Conservation (phyloP, 2,888 invertebrate species). For the Cephalotes varians region DNA sequence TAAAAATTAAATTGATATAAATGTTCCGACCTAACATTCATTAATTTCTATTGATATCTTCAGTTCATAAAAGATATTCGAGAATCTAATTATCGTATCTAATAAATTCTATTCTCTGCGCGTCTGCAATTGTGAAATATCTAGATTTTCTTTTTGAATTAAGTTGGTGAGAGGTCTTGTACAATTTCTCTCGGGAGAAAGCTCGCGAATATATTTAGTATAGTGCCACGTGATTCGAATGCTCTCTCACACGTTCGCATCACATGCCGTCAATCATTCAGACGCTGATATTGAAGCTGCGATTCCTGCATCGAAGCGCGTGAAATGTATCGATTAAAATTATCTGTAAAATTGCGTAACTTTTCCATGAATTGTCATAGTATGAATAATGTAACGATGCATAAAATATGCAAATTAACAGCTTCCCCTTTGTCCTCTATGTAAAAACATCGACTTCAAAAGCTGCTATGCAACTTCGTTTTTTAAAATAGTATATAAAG, state of each 20-base stretch:
- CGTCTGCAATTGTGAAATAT: background rate
- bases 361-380: background rate
- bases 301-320: background rate
- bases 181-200: slow-evolving; percentile 35
- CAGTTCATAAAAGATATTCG: background rate
- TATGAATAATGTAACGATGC: background rate
- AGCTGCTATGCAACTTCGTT: background rate
- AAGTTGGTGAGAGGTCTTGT: background rate
- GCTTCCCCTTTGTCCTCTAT: background rate
- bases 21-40: background rate
- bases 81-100: background rate
- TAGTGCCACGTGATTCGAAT: background rate
- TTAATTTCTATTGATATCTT: background rate
- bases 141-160: slow-evolving; percentile 2
- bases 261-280: slow-evolving; percentile 25
- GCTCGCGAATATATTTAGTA: background rate
- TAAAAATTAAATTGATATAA: background rate
- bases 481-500: background rate
- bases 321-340: slow-evolving; percentile 18
- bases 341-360: background rate
- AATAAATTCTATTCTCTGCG: background rate
- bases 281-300: slow-evolving; percentile 3
- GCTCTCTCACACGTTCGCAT: slow-evolving; percentile 7
- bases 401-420: background rate
- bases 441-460: background rate